A percentile compares a stretch with the other conserved stretches of the same genome.
phyloP scores from a whole-genome alignment of 2,888 invertebrate species.

The Dolichopus griseipennis region DNA sequence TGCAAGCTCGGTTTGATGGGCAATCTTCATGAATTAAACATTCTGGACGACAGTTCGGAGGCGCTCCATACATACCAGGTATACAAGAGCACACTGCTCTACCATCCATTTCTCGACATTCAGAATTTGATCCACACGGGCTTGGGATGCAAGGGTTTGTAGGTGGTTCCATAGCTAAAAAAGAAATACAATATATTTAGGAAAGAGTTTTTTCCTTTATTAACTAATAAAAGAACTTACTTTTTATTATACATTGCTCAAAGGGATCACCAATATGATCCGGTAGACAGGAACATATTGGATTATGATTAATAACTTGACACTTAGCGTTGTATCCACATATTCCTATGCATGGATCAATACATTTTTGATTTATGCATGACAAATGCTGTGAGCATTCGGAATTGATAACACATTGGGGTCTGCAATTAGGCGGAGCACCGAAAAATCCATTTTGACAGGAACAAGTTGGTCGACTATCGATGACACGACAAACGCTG shows the following conservation, averaged over 20 bases:
- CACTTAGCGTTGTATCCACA: conserved; percentile 71
- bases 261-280: conserved; percentile 70
- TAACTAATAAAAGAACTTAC: conserved; percentile 28
- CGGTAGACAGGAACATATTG: conserved; percentile 63
- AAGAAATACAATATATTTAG: neutral
- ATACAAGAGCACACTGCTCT: conserved; percentile 68
- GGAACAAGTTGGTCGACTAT: conserved; percentile 67
- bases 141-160: conserved; percentile 59
- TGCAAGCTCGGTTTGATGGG: conserved; percentile 60
- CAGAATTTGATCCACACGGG: conserved; percentile 70
- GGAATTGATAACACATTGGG: conserved; percentile 69
- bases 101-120: conserved; percentile 58
- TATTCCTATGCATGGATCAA: conserved; percentile 66
- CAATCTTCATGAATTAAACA: conserved; percentile 67
- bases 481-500: conserved; percentile 62
- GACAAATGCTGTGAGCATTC: conserved; percentile 67
- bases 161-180: conserved; percentile 42
- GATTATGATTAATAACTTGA: conserved; percentile 70
- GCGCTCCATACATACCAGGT: conserved; percentile 64
- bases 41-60: conserved; percentile 70
- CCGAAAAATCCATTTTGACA: conserved; percentile 65
- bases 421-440: conserved; percentile 65
- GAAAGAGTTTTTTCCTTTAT: conserved; percentile 7
- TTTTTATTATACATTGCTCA: conserved; percentile 51
- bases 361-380: conserved; percentile 68